Evolutionary conservation across 30 jellyfish, hydroid and myxozoan species (phyloP).

Genomic region (Aurelia aurita): DNA sequence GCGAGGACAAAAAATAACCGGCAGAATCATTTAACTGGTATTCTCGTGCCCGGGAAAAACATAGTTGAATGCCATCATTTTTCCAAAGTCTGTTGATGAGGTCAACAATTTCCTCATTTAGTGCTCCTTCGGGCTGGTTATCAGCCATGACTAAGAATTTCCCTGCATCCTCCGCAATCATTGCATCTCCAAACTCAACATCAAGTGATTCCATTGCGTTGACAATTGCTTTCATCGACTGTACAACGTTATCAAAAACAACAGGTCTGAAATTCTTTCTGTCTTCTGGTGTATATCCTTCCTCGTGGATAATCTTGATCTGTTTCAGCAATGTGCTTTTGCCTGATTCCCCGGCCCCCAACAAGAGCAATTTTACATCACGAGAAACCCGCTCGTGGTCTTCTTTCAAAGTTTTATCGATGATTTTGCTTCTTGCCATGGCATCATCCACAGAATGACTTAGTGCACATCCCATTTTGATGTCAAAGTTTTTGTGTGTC

Average conservation of each 20-base stretch:
- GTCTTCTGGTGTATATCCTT: constrained; percentile 69
- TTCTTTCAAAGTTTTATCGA: constrained; percentile 87
- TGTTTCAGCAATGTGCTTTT: constrained; percentile 78
- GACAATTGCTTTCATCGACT: constrained; percentile 22
- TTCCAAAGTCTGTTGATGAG: constrained; percentile 40
- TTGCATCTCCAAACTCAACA: constrained; percentile 17
- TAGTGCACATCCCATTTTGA: constrained; percentile 84
- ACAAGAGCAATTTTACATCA: constrained; percentile 38
- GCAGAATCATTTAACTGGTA: constrained; percentile 43
- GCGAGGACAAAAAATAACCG: constrained; percentile 25
- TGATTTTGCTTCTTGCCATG: constrained; percentile 94
- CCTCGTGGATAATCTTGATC: constrained; percentile 70
- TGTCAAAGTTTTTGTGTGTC: no score
- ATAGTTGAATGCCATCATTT: constrained; percentile 41
- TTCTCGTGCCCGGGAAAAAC: constrained; percentile 40
- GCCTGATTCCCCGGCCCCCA: constrained; percentile 72
- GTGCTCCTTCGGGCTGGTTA: constrained; percentile 6
- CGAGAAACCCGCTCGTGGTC: constrained; percentile 92
- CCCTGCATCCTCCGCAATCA: constrained; percentile 31
- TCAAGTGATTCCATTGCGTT: constrained; percentile 24
- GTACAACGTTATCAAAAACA: constrained; percentile 22
- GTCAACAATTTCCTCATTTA: constrained; percentile 24
- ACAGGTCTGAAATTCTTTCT: constrained; percentile 35
- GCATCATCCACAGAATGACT: constrained; percentile 88
- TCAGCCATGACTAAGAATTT: constrained; percentile 20